Evolutionary conservation across 1,140 invertebrate species (phyloP).

Genomic region (Thaumetopoea pityocampa): DNA sequence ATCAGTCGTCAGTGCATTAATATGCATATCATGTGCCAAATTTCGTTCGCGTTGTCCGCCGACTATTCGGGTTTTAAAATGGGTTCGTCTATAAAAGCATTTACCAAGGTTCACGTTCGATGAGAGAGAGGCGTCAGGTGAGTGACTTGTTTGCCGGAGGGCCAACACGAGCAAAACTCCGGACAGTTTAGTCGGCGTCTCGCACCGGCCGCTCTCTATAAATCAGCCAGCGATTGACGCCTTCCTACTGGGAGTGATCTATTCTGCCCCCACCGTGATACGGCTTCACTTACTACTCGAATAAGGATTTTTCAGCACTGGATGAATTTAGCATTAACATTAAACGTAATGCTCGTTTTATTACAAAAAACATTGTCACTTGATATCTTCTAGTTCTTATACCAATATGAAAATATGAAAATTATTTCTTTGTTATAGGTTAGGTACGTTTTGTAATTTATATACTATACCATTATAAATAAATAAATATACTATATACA

Average conservation of each 20-base stretch:
- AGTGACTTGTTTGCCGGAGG: conserved; percentile 71
- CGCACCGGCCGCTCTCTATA: conserved; percentile 53
- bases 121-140: conserved; percentile 64
- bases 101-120: conserved; percentile 66
- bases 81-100: conserved; percentile 70
- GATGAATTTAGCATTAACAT: conserved; percentile 25
- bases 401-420: too few relatives aligned
- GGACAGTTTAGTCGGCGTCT: conserved; percentile 62
- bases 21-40: conserved; percentile 69
- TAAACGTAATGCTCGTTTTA: conserved; percentile 18
- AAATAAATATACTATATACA: too few relatives aligned
- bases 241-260: conserved; percentile 72
- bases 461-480: too few relatives aligned
- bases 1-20: conserved; percentile 66
- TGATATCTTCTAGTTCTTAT: background rate
- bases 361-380: background rate
- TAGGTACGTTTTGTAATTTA: too few relatives aligned
- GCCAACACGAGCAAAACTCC: conserved; percentile 62
- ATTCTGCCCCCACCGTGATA: conserved; percentile 66
- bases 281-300: conserved; percentile 59
- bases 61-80: conserved; percentile 70
- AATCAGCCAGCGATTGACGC: conserved; percentile 71
- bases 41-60: conserved; percentile 65
- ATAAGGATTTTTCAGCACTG: conserved; percentile 45
- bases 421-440: too few relatives aligned